Evolutionary conservation across 2,888 invertebrate species (phyloP).

Genomic region (Sinohyriopsis cumingii): DNA sequence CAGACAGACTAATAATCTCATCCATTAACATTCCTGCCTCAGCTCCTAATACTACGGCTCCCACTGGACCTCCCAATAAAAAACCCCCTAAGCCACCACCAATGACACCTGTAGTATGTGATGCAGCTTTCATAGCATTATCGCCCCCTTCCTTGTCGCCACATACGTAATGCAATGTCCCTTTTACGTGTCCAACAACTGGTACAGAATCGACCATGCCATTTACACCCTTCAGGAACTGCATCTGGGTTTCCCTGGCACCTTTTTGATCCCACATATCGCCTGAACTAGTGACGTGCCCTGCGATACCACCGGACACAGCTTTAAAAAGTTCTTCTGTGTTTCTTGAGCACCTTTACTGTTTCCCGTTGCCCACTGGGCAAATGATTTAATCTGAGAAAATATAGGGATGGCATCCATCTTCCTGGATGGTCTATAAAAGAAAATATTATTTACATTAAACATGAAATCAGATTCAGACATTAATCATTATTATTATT

Average conservation of each 20-base stretch:
- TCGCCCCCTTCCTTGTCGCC: background rate
- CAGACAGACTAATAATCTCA: background rate
- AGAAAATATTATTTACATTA: too few relatives aligned
- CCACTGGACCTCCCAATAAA: background rate
- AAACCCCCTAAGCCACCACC: background rate
- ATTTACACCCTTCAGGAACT: background rate
- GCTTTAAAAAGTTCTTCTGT: background rate
- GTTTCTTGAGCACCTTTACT: background rate
- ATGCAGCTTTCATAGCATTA: background rate
- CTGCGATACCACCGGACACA: background rate
- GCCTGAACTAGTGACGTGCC: background rate
- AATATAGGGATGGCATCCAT: background rate
- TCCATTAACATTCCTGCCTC: background rate
- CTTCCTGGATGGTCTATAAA: background rate
- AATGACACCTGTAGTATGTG: background rate
- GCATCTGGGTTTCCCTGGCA: background rate
- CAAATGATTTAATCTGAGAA: conserved; percentile 1
- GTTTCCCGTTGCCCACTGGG: conserved; percentile 1
- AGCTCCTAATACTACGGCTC: background rate
- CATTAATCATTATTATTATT: too few relatives aligned
- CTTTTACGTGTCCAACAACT: background rate
- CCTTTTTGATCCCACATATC: background rate
- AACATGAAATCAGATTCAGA: too few relatives aligned
- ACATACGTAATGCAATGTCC: background rate
- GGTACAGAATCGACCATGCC: conserved; percentile 1